phyloP scores from a whole-genome alignment of 2,888 invertebrate genomes.

The Sepiola atlantica region DNA sequence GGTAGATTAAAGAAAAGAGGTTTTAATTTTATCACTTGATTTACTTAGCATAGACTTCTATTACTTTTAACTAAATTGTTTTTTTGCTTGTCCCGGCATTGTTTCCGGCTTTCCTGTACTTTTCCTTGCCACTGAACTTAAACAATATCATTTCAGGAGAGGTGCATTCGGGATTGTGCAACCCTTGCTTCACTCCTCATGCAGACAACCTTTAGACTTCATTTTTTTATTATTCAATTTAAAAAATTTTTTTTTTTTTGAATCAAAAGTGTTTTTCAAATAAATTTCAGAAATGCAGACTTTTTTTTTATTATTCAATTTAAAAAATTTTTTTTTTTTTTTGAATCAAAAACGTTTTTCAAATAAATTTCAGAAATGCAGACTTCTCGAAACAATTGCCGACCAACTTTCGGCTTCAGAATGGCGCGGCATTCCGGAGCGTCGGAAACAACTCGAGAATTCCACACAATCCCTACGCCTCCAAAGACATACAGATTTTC shows the following conservation, averaged over 20 bases:
- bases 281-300: background rate
- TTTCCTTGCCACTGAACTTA: too few species aligned
- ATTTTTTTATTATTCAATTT: too few species aligned
- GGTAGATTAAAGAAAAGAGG: too few species aligned
- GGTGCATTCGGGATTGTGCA: too few species aligned
- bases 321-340: background rate
- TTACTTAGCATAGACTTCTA: too few species aligned
- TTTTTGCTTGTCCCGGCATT: too few species aligned
- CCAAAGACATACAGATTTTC: constrained; percentile 72
- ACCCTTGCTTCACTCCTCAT: too few species aligned
- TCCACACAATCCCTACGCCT: constrained; percentile 70
- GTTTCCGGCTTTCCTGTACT: too few species aligned
- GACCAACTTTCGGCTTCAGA: constrained; percentile 38
- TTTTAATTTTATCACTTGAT: background rate
- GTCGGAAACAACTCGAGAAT: constrained; percentile 63
- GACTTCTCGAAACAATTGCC: background rate
- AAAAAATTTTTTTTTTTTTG: background rate
- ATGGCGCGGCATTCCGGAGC: constrained; percentile 33
- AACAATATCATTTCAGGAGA: too few species aligned
- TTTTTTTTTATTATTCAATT: background rate
- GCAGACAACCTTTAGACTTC: too few species aligned
- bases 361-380: background rate
- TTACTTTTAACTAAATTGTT: background rate
- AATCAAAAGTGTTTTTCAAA: background rate
- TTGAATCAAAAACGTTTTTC: background rate